A percentile compares a stretch with the other conserved stretches of the same genome.
Evolutionary conservation across 2,113 vertebrate species (phyloP).

Genomic region (Lampris megalopsis): DNA sequence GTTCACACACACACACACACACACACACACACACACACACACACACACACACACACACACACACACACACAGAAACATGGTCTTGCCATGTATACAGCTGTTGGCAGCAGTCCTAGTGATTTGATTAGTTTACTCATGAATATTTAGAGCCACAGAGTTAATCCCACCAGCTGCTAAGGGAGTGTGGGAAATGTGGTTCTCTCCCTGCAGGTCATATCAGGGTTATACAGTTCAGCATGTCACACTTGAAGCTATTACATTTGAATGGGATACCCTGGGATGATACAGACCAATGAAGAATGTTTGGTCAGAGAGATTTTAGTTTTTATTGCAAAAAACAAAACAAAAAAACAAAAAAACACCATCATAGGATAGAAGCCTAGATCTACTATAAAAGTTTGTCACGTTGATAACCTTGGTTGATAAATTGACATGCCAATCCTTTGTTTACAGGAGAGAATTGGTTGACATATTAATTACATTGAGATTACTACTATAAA

Average conservation of each 20-base stretch:
- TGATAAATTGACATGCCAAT: too few relatives aligned
- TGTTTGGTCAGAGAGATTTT: background rate
- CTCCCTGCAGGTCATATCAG: background rate
- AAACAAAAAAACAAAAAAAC: too few relatives aligned
- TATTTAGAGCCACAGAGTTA: conserved; percentile 18
- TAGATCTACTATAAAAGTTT: too few relatives aligned
- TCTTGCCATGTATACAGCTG: background rate
- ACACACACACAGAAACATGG: background rate
- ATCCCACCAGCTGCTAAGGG: background rate
- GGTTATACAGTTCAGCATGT: background rate
- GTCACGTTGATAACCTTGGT: too few relatives aligned
- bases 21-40: background rate
- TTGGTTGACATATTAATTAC: background rate
- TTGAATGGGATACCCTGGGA: background rate
- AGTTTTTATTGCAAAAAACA: background rate
- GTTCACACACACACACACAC: background rate
- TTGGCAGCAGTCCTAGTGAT: conserved; percentile 3
- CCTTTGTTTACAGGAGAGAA: background rate
- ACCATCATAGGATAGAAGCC: too few relatives aligned
- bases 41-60: background rate
- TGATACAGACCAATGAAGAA: background rate
- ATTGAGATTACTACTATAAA: background rate
- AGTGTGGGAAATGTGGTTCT: background rate
- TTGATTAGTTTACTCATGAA: conserved; percentile 36
- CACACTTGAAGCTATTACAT: background rate